Evolutionary conservation across 2,113 vertebrate genomes (phyloP), one percentile per base, ranked within the genome.

Genomic region (Eupsittula cactorum): DNA sequence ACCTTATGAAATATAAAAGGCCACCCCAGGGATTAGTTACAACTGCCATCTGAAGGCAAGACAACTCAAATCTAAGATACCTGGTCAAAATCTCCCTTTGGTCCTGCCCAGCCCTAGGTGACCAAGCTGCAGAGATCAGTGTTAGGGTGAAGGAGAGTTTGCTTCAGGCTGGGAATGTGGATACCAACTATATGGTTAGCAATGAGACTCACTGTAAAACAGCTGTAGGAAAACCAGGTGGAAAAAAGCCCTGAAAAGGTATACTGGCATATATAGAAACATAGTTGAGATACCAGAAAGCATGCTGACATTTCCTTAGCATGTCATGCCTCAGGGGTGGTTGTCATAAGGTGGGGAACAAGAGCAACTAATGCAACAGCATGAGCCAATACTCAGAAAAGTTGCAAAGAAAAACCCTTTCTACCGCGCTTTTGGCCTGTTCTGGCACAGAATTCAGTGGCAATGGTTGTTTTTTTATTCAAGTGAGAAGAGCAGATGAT

Each of bases 261-360:
- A 4, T 6, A 35, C 49, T 3, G 3, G 60, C 25, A 24, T 3
- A 17, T 11, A 37, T 14, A 17, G 78, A 90, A 77, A 5, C 60
- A 73, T 41, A 86, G 57, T 9, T 81, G 85, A 95, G 93, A 81
- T 11, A 76, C 4, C 73, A 93, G 57, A 65, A 69, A 64, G 31
- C 25, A 28, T 3, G 57, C 52, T 92, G 95, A 95, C 86, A 21
- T 64, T 47, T 92, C 88, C 79, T 71, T 84, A 86, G 96, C 86
- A 13, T 7, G 41, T 73, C 25, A 7, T 9, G 50, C 69, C 73
- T 63, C 0, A 0, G 49, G 24, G 57, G 29, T 16, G 73, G 25
- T 10, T 82, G 63, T 92, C 85, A 89, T 2, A 1, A 92, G 75
- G 13, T 10, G 57, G 33, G 50, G 60, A 93, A 19, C 24, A 41